Evolutionary conservation across 1,140 invertebrate genomes (phyloP), one percentile per base, ranked within the genome.

Genomic region (Ruditapes philippinarum): DNA sequence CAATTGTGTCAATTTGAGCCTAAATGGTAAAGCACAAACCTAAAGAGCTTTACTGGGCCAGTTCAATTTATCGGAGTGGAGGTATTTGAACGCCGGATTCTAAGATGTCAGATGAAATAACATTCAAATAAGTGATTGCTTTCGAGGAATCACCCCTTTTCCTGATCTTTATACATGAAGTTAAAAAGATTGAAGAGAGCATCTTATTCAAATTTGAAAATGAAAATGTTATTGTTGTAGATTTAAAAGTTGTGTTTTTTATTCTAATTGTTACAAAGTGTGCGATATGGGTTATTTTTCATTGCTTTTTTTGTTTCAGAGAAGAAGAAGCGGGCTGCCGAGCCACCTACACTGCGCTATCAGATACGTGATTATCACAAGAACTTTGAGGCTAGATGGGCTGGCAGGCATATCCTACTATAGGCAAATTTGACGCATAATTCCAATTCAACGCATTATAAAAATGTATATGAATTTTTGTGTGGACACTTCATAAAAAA

Each of bases 361-460:
- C 83, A 86, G 33, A 51, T 86, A 9, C 68, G 83, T 7, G 83
- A 86, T 12, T 86, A 86, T 22, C 83, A 86, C 70, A 40, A 45
- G 31, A 74, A 86, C 51, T 74, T 51, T 49, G 83, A 86, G 54
- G 70, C 68, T 11, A 62, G 83, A 12, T 86, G 83, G 83, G 70
- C 68, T 12, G 22, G 31, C 36, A 73, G 51, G 36, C 62, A 86
- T 28, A 90, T 51, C 31, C 49, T 42, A 19, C 14, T 81, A 1
- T 88, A 57, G 54, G 14, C 42, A 45, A 45, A 7, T 45, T 45
- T 14, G 14, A 45, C 42, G 42, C 14, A 45, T 45, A n/a, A n/a
- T n/a, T n/a, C n/a, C n/a, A n/a, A n/a, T n/a, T n/a, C n/a, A n/a
- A n/a, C n/a, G n/a, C n/a, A n/a, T n/a, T n/a, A n/a, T n/a, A n/a